A percentile compares a stretch with the other conserved stretches of the same genome.
Conservation (phyloP, 1,140 invertebrate genomes). For the Pogonognathellus flavescens region DNA sequence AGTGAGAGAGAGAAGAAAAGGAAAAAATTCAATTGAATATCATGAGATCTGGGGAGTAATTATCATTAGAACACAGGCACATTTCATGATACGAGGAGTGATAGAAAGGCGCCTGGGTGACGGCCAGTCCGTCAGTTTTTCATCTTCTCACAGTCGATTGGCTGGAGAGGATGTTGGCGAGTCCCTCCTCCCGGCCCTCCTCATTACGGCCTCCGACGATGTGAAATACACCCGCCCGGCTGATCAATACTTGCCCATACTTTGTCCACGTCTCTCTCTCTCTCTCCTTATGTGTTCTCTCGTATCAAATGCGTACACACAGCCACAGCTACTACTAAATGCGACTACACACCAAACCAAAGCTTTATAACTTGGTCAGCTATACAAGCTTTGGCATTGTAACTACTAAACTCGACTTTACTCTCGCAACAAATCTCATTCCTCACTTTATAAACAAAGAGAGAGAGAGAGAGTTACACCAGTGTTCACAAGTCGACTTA, state of each 20-base stretch:
- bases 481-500: too few species aligned
- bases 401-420: neutral
- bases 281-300: neutral
- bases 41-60: constrained; percentile 65
- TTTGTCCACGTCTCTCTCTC: neutral
- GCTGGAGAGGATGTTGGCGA: constrained; percentile 22
- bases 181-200: constrained; percentile 57
- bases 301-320: neutral
- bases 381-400: too few species aligned
- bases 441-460: neutral
- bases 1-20: constrained; percentile 24
- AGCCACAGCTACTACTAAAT: neutral
- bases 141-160: constrained; percentile 48
- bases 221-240: constrained; percentile 29
- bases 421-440: constrained; percentile 8
- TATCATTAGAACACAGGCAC: constrained; percentile 65
- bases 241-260: constrained; percentile 42
- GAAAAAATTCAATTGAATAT: constrained; percentile 64
- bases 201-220: constrained; percentile 37
- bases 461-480: too few species aligned
- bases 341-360: neutral
- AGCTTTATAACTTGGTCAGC: neutral
- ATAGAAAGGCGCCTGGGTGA: constrained; percentile 67
- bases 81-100: constrained; percentile 64
- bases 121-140: constrained; percentile 61